Conservation (phyloP, 2,888 invertebrate genomes). For the Heliconius hortense region DNA sequence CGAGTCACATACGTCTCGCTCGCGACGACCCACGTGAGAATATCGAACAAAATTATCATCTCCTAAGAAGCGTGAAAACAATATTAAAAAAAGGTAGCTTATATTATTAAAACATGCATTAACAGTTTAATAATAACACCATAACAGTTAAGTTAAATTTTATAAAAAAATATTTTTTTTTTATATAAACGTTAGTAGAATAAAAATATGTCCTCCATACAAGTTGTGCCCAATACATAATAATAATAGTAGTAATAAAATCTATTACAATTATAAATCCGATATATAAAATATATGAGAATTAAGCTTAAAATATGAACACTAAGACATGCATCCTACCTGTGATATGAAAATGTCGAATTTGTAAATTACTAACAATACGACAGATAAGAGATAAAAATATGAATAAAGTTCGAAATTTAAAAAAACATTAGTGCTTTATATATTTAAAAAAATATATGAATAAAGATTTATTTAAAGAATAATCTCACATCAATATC, state of each 20-base stretch:
- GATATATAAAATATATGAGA: slow-evolving; percentile 23
- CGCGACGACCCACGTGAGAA: slow-evolving; percentile 16
- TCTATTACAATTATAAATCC: slow-evolving; percentile 14
- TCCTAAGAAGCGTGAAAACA: slow-evolving; percentile 24
- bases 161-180: slow-evolving; percentile 26
- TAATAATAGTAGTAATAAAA: slow-evolving; percentile 1
- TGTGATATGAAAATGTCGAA: slow-evolving; percentile 12
- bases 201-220: slow-evolving; percentile 19
- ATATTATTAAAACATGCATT: slow-evolving; percentile 28
- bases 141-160: slow-evolving; percentile 18
- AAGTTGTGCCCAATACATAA: slow-evolving; percentile 14
- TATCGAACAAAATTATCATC: slow-evolving; percentile 10
- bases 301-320: slow-evolving; percentile 16
- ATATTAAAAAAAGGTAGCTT: slow-evolving; percentile 8
- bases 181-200: slow-evolving; percentile 23
- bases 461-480: background rate
- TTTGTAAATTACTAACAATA: slow-evolving; percentile 6
- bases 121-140: slow-evolving; percentile 21
- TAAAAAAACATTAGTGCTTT: slow-evolving; percentile 11
- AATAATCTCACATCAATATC: background rate
- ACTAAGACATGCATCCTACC: slow-evolving; percentile 24
- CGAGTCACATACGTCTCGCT: slow-evolving; percentile 16
- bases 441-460: background rate
- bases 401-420: background rate
- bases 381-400: slow-evolving; percentile 8